Percentiles rank a stretch among this genome's conserved stretches.
Conservation (phyloP, 2,113 vertebrate species). For the Ictalurus furcatus region DNA sequence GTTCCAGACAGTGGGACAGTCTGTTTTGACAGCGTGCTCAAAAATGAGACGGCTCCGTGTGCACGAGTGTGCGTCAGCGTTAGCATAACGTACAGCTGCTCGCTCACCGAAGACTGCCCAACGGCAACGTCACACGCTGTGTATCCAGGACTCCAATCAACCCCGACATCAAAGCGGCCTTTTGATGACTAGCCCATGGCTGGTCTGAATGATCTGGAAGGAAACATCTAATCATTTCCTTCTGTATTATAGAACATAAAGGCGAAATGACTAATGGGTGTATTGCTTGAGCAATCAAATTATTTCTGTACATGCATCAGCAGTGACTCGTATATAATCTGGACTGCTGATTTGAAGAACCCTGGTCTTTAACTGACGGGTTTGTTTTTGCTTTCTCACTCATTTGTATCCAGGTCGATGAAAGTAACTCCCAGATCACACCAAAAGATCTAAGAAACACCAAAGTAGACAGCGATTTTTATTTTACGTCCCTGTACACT, state of each 20-base stretch:
- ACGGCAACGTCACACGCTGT: not conserved
- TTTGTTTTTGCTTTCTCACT: not conserved
- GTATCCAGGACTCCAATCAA: not conserved
- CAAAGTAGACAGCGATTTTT: not conserved
- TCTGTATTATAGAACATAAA: no score
- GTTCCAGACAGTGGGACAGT: slow-evolving; percentile 39
- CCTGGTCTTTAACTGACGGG: not conserved
- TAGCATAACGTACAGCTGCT: slow-evolving; percentile 34
- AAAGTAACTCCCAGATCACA: not conserved
- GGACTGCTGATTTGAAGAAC: not conserved
- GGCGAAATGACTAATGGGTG: no score
- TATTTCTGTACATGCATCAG: not conserved
- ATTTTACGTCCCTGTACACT: not conserved
- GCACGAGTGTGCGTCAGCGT: slow-evolving; percentile 17
- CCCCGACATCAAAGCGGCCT: not conserved
- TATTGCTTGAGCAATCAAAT: not conserved
- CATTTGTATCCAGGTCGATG: not conserved
- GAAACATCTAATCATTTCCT: not conserved
- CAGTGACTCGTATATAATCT: not conserved
- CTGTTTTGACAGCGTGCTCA: slow-evolving; percentile 48
- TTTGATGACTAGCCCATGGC: not conserved
- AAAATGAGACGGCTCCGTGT: not conserved
- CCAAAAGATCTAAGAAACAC: no score
- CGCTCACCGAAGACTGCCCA: not conserved
- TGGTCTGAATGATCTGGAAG: not conserved